phyloP scores from a whole-genome alignment of 2,888 invertebrate genomes.

The Ectobius pallidus region DNA sequence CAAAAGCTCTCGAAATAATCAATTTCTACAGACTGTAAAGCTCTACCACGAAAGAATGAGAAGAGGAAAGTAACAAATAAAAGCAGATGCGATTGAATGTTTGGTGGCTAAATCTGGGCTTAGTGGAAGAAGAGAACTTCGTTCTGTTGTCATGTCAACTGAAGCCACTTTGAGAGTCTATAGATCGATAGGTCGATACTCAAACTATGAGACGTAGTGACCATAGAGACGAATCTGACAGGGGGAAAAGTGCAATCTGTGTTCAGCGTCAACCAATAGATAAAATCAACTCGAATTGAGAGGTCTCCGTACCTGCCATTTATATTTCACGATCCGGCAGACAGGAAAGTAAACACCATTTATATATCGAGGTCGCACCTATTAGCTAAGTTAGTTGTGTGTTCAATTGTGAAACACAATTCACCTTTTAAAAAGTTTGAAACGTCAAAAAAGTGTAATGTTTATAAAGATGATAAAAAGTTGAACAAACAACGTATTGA shows the following conservation, averaged over 20 bases:
- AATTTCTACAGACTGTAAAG: too few species aligned
- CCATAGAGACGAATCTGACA: constrained; percentile 1
- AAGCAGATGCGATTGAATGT: neutral
- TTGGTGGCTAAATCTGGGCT: neutral
- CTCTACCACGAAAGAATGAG: too few species aligned
- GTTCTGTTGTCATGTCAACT: neutral
- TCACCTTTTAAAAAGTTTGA: too few species aligned
- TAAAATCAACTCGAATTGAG: neutral
- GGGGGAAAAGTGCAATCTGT: neutral
- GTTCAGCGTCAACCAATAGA: neutral
- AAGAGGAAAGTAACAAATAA: neutral
- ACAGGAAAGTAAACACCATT: neutral
- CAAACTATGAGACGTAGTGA: constrained; percentile 5
- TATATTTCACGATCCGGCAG: neutral
- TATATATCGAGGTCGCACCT: too few species aligned
- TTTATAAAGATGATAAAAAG: too few species aligned
- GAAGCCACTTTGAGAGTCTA: constrained; percentile 11
- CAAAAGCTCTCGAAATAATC: too few species aligned
- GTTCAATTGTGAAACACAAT: too few species aligned
- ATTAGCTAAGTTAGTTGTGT: too few species aligned
- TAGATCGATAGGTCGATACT: constrained; percentile 11
- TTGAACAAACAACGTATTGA: too few species aligned
- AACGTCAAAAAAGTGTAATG: too few species aligned
- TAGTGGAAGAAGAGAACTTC: neutral
- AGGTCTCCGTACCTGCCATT: neutral